These are phyloP conservation scores for Pelecanus crispus DNA, from an alignment of 2,113 vertebrate species.

Conservation along the genomic window DNA sequence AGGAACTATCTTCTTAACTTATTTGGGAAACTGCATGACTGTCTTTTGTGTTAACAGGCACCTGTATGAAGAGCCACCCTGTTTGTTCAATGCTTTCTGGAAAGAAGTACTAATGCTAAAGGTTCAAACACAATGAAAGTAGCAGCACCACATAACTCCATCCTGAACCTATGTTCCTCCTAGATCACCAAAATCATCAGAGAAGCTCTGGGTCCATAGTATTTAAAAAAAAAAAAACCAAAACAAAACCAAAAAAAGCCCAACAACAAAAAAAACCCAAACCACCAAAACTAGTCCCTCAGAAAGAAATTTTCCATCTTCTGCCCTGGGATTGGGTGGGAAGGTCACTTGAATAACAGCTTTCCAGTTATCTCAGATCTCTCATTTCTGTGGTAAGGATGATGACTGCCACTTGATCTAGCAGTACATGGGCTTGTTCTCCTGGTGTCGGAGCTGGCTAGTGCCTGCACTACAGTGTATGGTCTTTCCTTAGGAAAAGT, in stretches of 20 bases:
- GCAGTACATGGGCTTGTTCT: neutral
- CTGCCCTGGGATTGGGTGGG: fast-evolving
- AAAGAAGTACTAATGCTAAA: neutral
- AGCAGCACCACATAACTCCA: neutral
- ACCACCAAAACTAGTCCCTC: neutral
- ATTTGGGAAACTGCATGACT: neutral
- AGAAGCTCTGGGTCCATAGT: neutral
- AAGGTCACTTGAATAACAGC: neutral
- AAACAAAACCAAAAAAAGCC: neutral
- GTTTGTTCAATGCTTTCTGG: neutral
- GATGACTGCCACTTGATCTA: neutral
- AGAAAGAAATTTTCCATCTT: neutral
- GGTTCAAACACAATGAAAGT: neutral
- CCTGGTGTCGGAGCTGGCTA: neutral
- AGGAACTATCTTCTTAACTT: neutral
- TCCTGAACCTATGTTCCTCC: neutral
- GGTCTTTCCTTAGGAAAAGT: neutral
- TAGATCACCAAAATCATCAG: neutral
- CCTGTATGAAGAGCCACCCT: neutral
- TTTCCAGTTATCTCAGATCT: neutral
- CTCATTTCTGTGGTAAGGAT: neutral
- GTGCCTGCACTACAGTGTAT: neutral
- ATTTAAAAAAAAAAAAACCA: neutral
- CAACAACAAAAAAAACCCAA: no score
- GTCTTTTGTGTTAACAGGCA: neutral